Percentiles rank a stretch among this genome's conserved stretches.
Conservation (phyloP, 2,113 vertebrate species). For the Chionis minor region DNA sequence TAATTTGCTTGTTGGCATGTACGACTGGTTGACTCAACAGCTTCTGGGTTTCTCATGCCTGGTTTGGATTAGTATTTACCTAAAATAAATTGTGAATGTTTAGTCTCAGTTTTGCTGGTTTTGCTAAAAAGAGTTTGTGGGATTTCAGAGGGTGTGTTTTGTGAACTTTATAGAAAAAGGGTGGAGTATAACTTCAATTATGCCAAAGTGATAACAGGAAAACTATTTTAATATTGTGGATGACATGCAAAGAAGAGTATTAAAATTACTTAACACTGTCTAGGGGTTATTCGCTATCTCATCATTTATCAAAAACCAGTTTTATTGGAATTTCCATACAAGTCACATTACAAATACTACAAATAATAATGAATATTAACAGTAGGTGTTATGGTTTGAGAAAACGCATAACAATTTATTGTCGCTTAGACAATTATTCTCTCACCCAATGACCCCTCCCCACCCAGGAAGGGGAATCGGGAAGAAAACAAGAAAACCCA, state of each 20-base stretch:
- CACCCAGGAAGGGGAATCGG: too few species aligned
- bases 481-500: too few species aligned
- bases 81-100: neutral
- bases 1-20: neutral
- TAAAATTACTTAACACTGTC: neutral
- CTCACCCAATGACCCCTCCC: too few species aligned
- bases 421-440: too few species aligned
- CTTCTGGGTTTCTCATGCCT: neutral
- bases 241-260: neutral
- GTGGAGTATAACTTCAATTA: slow-evolving; percentile 15
- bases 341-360: neutral
- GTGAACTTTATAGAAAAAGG: neutral
- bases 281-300: neutral
- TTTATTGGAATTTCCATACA: neutral
- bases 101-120: neutral
- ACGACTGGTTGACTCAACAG: neutral
- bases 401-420: too few species aligned
- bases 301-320: neutral
- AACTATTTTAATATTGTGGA: neutral
- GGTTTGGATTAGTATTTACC: neutral
- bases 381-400: too few species aligned
- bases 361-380: neutral
- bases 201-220: neutral
- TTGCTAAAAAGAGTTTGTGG: neutral
- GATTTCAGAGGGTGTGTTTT: neutral